phyloP scores from a whole-genome alignment of 2,797 vertebrate genomes.

The Sylvia borin region DNA sequence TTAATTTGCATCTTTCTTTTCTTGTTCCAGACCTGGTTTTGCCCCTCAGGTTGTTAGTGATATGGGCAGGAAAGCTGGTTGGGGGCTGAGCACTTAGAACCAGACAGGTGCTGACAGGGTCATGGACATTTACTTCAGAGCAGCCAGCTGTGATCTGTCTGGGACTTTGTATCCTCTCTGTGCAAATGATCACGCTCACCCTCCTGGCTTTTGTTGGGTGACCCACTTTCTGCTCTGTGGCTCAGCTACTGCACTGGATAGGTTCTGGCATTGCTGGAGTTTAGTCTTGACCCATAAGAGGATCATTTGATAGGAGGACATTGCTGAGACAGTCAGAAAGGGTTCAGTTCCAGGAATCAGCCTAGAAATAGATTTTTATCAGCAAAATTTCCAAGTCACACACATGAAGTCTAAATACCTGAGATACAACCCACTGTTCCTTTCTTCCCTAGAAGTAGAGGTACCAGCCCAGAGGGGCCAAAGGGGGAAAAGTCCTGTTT shows the following conservation, averaged over 20 bases:
- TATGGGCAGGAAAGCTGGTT: background rate
- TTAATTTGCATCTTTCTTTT: background rate
- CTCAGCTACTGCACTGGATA: background rate
- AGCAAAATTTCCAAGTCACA: background rate
- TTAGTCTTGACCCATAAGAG: background rate
- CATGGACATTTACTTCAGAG: background rate
- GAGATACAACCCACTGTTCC: background rate
- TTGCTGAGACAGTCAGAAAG: background rate
- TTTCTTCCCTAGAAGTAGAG: background rate
- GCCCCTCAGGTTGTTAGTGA: background rate
- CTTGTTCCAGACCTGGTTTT: background rate
- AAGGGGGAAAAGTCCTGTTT: slow-evolving; percentile 34
- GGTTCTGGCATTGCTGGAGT: background rate
- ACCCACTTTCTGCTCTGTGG: background rate
- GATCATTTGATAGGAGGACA: background rate
- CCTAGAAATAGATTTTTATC: background rate
- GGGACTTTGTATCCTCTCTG: background rate
- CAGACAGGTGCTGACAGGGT: background rate
- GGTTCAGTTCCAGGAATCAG: background rate
- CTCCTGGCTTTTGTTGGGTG: background rate
- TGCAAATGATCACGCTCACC: background rate
- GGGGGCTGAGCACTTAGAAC: background rate
- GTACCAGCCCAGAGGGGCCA: background rate
- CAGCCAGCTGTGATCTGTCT: background rate
- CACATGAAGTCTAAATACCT: background rate